Evolutionary conservation across 2,797 vertebrate species (phyloP), one percentile per base, ranked within the genome.

Genomic region (Carduelis carduelis): DNA sequence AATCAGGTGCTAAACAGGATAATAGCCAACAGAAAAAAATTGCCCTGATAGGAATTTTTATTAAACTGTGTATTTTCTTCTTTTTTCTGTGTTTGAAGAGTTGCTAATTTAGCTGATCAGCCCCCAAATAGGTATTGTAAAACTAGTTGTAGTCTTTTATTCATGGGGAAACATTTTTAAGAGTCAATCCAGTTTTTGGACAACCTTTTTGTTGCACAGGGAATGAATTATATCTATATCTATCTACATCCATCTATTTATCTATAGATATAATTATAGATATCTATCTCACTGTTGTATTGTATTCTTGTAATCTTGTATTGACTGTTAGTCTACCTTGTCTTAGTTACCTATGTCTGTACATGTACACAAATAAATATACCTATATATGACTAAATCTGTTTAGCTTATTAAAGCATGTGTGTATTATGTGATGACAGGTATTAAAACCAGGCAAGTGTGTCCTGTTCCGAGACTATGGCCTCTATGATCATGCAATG

Each of bases 401-500:
- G 11, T 49, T 57, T 35, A 30, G 4, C 27, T 66, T 23, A 75
- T 41, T 90, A 56, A 82, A 93, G 14, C 24, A 3, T 28, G 1
- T 57, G 1, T 60, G 32, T 83, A 37, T 97, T 92, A 13, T 93
- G 55, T 97, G 37, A 6, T 97, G 37, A 6, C 91, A 99, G 99
- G 98, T 99, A 4, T 93, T 99, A 95, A 99, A 99, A 91, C 98
- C 99, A 50, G 99, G 99, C 52, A 99, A 98, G 72, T 94, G 98
- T 32, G 96, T 99, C 60, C 95, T 99, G 64, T 99, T 99, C 96
- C 98, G 99, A 64, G 99, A 99, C 97, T 99, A 99, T 19, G 99
- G 99, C n/a, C 97, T 99, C 3, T 87, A 99, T 44, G 99, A 99
- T 87, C 99, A 99, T 44, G 98, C 99, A 83, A 99, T 99, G 99